Evolutionary conservation across 2,113 vertebrate genomes (phyloP).

Genomic region (Brachyhypopomus occidentalis): DNA sequence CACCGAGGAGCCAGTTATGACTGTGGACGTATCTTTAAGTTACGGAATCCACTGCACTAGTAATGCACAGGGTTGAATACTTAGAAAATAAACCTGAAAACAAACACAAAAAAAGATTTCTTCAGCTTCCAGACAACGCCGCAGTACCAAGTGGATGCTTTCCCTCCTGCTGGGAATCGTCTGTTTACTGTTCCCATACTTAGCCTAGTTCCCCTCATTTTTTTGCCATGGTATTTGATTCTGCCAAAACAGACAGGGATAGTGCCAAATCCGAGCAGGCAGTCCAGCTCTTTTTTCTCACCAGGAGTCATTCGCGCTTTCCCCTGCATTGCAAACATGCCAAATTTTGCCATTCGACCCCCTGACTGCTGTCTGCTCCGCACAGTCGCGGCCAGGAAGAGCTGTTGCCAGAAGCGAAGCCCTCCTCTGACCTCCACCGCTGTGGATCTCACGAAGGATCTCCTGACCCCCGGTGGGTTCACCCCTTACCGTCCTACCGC

Average conservation of each 20-base stretch:
- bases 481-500: background rate
- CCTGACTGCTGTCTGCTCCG: background rate
- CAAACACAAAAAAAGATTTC: too few relatives aligned
- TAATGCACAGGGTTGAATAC: too few relatives aligned
- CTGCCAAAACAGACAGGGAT: slow-evolving; percentile 11
- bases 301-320: slow-evolving; percentile 4
- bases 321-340: background rate
- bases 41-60: too few relatives aligned
- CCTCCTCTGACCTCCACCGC: background rate
- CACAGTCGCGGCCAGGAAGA: background rate
- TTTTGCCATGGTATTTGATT: background rate
- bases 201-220: background rate
- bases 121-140: too few relatives aligned
- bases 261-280: slow-evolving; percentile 11
- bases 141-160: background rate
- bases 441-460: slow-evolving; percentile 8
- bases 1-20: background rate
- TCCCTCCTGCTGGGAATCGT: background rate
- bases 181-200: background rate
- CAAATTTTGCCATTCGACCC: background rate
- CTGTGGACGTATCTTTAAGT: background rate
- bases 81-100: too few relatives aligned
- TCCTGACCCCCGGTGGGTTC: slow-evolving; percentile 10
- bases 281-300: background rate
- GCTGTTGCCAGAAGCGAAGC: background rate